These are phyloP conservation scores for Dufourea novaeangliae DNA, from an alignment of 1,140 invertebrate genomes.

Conservation along the genomic window DNA sequence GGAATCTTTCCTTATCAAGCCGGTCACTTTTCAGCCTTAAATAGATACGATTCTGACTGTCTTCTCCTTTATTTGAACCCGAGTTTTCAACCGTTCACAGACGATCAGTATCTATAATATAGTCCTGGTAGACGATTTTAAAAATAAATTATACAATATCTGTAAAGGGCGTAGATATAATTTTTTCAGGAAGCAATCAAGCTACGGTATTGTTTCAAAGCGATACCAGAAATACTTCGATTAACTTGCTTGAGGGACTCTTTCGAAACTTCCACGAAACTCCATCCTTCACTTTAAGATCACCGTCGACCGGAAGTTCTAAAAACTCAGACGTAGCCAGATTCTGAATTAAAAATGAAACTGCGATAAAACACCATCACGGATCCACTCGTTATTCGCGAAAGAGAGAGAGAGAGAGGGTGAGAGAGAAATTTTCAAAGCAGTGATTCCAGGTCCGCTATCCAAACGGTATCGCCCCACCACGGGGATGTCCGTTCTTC, in stretches of 20 bases:
- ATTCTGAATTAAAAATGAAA: constrained; percentile 6
- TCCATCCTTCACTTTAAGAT: neutral
- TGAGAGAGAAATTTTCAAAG: neutral
- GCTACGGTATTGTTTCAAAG: neutral
- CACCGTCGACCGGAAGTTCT: neutral
- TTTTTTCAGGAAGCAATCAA: neutral
- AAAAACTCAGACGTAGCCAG: neutral
- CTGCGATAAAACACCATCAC: neutral
- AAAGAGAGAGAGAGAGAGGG: too few species aligned
- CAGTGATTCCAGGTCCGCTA: neutral
- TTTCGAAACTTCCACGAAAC: neutral
- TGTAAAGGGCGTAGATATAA: neutral
- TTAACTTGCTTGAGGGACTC: neutral
- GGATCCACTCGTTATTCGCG: constrained; percentile 8
- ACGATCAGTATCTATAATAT: neutral
- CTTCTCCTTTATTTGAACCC: neutral
- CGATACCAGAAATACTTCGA: neutral
- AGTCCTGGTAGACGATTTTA: too few species aligned
- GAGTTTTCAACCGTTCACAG: neutral
- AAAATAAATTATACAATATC: neutral
- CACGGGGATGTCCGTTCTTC: neutral
- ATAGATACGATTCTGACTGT: neutral
- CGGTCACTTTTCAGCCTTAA: constrained; percentile 10
- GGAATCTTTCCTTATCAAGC: neutral
- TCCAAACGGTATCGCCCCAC: neutral